Evolutionary conservation across 1,140 invertebrate species (phyloP), one percentile per base, ranked within the genome.

Genomic region (Helicorthomorpha holstii): DNA sequence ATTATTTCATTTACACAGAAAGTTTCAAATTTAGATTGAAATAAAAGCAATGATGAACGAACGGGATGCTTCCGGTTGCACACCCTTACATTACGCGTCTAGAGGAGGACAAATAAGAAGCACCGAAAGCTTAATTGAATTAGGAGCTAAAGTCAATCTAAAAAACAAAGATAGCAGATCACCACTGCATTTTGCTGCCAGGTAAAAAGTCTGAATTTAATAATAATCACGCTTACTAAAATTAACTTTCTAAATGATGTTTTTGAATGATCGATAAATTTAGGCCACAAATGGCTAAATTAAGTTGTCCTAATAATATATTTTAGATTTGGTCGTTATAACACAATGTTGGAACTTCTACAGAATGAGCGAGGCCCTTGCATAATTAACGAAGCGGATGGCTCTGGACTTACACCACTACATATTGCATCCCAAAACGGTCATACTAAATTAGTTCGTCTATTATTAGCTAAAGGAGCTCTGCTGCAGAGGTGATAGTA

Each of bases 131-230:
- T 72, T 93, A 1, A 80, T 93, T 7, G 70, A 73, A 3, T 66
- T 89, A 1, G 88, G 88, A 1, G 86, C 85, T 7, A 78, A 77
- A 55, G 80, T 90, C 48, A 87, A 85, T 61, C 66, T 83, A 0
- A 91, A 89, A 65, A 88, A 90, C 64, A 86, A 89, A 60, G 80
- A 83, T 48, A 87, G 88, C 58, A 84, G 91, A 64, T 87, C 83
- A 58, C 85, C 87, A 0, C 63, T 93, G 44, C 88, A 92, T 68
- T 89, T 91, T 66, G 86, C 87, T 16, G 85, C 87, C 2, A 83
- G 78, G 82, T 85, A 66, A 10, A 26, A 10, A n/a, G 29, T 50
- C 4, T n/a, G n/a, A n/a, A n/a, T n/a, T n/a, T n/a, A n/a, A n/a
- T n/a, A n/a, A n/a, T n/a, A n/a, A n/a, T n/a, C n/a, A n/a, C n/a